Base-by-base conservation (phyloP, 23 tunicate genomes). In the Diplosoma virens region DNA sequence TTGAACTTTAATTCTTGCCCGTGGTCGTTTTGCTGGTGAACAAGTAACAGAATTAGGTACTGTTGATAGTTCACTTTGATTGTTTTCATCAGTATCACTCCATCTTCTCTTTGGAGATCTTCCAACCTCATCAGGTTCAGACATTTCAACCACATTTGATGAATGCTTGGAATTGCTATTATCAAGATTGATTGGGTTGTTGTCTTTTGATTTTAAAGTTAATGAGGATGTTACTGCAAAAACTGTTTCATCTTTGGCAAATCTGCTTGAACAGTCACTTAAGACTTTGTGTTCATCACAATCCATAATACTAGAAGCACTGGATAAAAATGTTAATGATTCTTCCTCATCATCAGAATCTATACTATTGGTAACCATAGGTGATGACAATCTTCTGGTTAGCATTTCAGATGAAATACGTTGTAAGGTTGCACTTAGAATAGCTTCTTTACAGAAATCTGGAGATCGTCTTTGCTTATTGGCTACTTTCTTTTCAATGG, bases 361-460 rank as follows among this genome's bases (percentile, higher is more conserved):
- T n/a, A 46, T 3, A 25, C 76, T 58, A 5, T 47, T 72, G 29
- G 58, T 53, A 2, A 56, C 34, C 27, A 30, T 22, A 28, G 89
- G 68, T 58, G 53, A 23, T 21, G 89, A 76, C 11, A 76, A 27
- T 66, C 63, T 37, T 45, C 81, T 33, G 78, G 73, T 82, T 0
- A 82, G 25, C 89, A 90, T 79, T 56, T 89, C 97, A 6, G 88
- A 85, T 1, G 97, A 92, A 17, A 92, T 81, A 47, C 89, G 58
- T 59, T 85, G 81, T 31, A 92, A 80, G 3, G 97, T 92, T 28
- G 97, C 91, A 64, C 92, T 75, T 5, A 92, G 66, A 48, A 92
- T 81, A 18, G 97, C 97, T 73, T 92, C 92, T 69, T 85, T 92
- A 27, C 97, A 81, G 70, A 92, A 92, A 61, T 92, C 97, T 17